Base-by-base conservation (phyloP, 2,113 vertebrate species). In the Ancistrus triradiatus region DNA sequence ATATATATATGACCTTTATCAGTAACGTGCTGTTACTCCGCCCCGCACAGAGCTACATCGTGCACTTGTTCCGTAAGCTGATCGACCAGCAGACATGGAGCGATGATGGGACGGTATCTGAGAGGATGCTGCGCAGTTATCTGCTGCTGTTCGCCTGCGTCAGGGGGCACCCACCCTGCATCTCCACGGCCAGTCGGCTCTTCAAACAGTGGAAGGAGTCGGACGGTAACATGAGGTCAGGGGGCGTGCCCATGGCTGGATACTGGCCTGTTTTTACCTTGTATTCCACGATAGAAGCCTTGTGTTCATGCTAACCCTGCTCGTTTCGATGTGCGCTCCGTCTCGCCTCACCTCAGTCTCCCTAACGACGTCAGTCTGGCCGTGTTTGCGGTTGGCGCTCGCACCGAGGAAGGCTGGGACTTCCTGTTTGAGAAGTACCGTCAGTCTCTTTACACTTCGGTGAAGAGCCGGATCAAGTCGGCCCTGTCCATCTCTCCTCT, bases 11-110 rank as follows among this genome's bases (percentile, higher is more conserved):
- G n/a, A n/a, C n/a, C n/a, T n/a, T n/a, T n/a, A n/a, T n/a, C n/a
- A n/a, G 13, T 38, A 38, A 38, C 7, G 10, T 38, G 7, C 15
- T 46, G 13, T 38, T 4, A 43, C 44, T 9, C n/a, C 19, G 6
- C 0, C 22, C 6, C 9, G 2, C 40, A 0, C 80, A 97, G 95
- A 75, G 63, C 49, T 92, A 91, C 66, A 91, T 96, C 2, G 70
- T 96, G 46, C 51, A 80, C 48, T 80, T 97, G 27, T 88, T 96
- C 55, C 78, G 53, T 52, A 78, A 65, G 2, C 84, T 95, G 74
- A 92, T 94, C n/a, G 91, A 92, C 22, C 76, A 21, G 1, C 93
- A 95, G 86, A 63, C 80, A 0, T 97, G 94, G 94, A 80, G 25
- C 1, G 85, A 90, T 3, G 89, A 92, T 0, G 93, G 95, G 24